These are phyloP conservation scores for Cryptotermes secundus DNA, from an alignment of 1,140 invertebrate species.

Conservation along the genomic window DNA sequence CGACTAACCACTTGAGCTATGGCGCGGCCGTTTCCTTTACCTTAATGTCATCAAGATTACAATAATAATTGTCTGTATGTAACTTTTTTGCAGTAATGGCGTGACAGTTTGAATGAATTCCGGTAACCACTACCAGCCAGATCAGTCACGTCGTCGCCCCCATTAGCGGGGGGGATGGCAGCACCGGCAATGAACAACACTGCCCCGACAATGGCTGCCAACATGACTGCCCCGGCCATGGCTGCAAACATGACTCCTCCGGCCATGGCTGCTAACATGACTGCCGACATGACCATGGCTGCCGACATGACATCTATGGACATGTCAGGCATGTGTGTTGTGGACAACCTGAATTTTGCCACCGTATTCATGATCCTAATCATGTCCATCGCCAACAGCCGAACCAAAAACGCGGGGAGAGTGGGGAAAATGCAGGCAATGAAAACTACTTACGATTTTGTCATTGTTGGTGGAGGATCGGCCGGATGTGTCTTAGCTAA, in stretches of 20 bases:
- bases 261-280: neutral
- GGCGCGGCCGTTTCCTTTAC: no score
- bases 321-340: neutral
- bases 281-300: neutral
- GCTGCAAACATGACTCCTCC: neutral
- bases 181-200: neutral
- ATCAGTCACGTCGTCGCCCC: neutral
- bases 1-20: no score
- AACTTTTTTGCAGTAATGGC: neutral
- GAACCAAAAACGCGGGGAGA: neutral
- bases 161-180: neutral
- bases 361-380: conserved; percentile 12
- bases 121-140: neutral
- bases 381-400: neutral
- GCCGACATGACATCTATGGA: neutral
- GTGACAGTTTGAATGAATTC: neutral
- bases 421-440: neutral
- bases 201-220: neutral
- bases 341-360: conserved; percentile 4
- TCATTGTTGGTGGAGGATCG: conserved; percentile 53
- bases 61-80: no score
- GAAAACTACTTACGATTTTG: conserved; percentile 36
- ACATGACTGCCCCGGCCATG: neutral
- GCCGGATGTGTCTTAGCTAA: conserved; percentile 50
- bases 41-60: no score